phyloP scores from a whole-genome alignment of 2,113 vertebrate species.

The Lepidothrix coronata region DNA sequence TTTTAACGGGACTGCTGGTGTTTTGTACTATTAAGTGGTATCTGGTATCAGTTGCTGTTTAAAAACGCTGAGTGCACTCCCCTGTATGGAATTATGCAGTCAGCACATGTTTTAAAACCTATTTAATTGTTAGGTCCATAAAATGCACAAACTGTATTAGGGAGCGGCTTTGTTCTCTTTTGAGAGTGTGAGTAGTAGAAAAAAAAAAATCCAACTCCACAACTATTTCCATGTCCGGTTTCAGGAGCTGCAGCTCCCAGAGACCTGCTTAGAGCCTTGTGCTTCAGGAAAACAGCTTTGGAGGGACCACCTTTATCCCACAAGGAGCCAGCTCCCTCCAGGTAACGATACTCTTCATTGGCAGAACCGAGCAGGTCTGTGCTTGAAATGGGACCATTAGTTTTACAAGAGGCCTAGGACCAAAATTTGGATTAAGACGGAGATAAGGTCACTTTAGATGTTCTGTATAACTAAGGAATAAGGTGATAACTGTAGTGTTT shows the following conservation, averaged over 20 bases:
- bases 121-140: slow-evolving; percentile 68
- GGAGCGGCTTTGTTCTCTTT: background rate
- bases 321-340: background rate
- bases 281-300: background rate
- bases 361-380: background rate
- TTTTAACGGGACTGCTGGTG: slow-evolving; percentile 63
- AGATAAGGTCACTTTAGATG: background rate
- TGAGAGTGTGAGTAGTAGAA: background rate
- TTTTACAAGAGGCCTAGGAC: background rate
- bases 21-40: slow-evolving; percentile 53
- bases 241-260: background rate
- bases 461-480: background rate
- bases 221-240: background rate
- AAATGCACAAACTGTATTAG: slow-evolving; percentile 49
- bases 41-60: slow-evolving; percentile 51
- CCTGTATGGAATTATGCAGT: slow-evolving; percentile 56
- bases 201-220: background rate
- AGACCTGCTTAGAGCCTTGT: background rate
- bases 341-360: background rate
- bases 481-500: background rate
- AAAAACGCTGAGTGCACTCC: slow-evolving; percentile 72
- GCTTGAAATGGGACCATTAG: background rate
- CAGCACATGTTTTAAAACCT: slow-evolving; percentile 76
- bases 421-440: background rate
- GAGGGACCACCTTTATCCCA: background rate